A percentile compares a stretch with the other conserved stretches of the same genome.
phyloP scores from a whole-genome alignment of 2,888 invertebrate genomes.

The Aspidiotus destructor region DNA sequence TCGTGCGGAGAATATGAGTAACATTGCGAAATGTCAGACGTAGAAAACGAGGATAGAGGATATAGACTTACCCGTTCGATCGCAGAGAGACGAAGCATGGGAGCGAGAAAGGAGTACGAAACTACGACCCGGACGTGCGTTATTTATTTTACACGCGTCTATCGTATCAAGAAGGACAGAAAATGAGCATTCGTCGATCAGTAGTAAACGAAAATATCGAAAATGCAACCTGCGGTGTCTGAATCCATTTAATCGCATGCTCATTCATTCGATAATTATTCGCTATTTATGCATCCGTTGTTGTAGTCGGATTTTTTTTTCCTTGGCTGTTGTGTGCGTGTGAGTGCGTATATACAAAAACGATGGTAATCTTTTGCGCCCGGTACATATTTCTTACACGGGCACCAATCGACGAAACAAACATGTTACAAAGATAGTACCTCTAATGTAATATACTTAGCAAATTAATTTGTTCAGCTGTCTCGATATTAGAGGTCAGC shows the following conservation, averaged over 20 bases:
- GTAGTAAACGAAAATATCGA: conserved; percentile 17
- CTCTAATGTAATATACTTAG: neutral
- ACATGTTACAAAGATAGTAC: no score
- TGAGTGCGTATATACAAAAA: neutral
- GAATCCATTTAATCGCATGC: conserved; percentile 27
- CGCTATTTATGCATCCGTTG: conserved; percentile 8
- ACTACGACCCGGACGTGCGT: conserved; percentile 12
- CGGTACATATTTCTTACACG: neutral
- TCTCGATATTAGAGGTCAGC: neutral
- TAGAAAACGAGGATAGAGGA: conserved; percentile 12
- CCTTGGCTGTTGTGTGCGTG: neutral
- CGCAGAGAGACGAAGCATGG: neutral
- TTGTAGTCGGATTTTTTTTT: neutral
- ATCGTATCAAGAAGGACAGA: neutral
- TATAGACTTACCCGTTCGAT: neutral
- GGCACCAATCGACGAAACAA: neutral
- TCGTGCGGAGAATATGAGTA: conserved; percentile 27
- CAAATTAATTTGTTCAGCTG: conserved; percentile 4
- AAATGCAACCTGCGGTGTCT: conserved; percentile 26
- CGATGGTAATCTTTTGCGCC: neutral
- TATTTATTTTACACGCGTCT: conserved; percentile 26
- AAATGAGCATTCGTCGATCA: conserved; percentile 2
- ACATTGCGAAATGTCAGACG: conserved; percentile 26
- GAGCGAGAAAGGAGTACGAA: conserved; percentile 2
- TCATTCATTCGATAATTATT: conserved; percentile 28